Base-by-base conservation (phyloP, 2,888 invertebrate species). In the Oscheius sp. region DNA sequence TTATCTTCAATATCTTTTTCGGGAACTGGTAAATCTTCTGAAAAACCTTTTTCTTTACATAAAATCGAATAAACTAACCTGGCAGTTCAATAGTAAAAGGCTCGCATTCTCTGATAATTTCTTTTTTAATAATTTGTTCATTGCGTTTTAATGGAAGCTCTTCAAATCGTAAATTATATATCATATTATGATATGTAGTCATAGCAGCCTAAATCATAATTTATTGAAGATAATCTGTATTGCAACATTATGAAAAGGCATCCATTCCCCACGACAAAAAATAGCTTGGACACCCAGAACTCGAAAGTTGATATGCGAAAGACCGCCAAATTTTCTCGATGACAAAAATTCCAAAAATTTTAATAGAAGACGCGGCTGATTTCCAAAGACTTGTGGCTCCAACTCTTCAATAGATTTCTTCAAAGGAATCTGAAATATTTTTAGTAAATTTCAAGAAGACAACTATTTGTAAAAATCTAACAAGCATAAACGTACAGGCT, bases 141-240 rank as follows among this genome's bases (percentile, higher is more conserved):
- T 79, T 78, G 0, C 75, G 75, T 3, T 73, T 72, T 13, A 81
- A 66, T 1, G 79, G 81, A 23, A 81, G 74, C 46, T 81, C 81
- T 53, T 81, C 81, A 69, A 81, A 78, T 16, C 81, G 75, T 16
- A 79, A 59, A 56, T 79, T 79, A 74, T 79, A 81, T 45, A 79
- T 55, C 52, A 79, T 64, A 35, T 79, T 79, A 71, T 81, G 78
- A 55, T 78, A 81, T 29, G 79, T 78, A n/a, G 61, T 72, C 1
- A 69, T 9, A 18, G 46, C 69, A 0, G 56, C 35, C 71, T 69
- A 59, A 56, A 61, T 53, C 23, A 52, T 25, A n/a, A 3, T 6
- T 21, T 27, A 52, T 52, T 1, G 16, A 18, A 16, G 29, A 16
- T 61, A 27, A 52, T n/a, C 5, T n/a, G n/a, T 1, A 16, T n/a